A percentile compares a stretch with the other conserved stretches of the same genome.
Evolutionary conservation across 2,113 vertebrate species (phyloP).

Genomic region (Lampris megalopsis): DNA sequence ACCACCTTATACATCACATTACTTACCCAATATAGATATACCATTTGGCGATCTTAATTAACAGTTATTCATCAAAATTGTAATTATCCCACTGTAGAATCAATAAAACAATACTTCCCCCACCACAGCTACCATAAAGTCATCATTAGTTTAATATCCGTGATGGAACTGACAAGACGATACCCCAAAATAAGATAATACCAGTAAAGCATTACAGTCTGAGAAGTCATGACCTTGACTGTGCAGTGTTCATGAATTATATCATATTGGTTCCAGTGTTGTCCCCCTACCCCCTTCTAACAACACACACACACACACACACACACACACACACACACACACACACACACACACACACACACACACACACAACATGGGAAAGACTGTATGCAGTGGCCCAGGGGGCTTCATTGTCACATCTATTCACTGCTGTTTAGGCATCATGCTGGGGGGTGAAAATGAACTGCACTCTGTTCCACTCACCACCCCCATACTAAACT

Average conservation of each 20-base stretch:
- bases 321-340: conserved; percentile 5
- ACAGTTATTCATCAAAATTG: neutral
- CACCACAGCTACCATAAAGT: conserved; percentile 21
- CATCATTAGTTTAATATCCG: conserved; percentile 26
- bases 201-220: conserved; percentile 43
- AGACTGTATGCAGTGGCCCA: conserved; percentile 55
- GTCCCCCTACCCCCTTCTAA: conserved; percentile 16
- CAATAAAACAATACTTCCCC: conserved; percentile 11
- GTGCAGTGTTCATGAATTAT: conserved; percentile 38
- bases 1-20: no score
- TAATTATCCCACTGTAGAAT: conserved; percentile 13
- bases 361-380: conserved; percentile 57
- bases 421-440: conserved; percentile 75
- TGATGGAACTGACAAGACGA: conserved; percentile 43
- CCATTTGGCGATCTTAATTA: no score
- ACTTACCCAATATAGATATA: no score
- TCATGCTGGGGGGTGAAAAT: conserved; percentile 65
- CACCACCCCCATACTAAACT: conserved; percentile 28
- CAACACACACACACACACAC: conserved; percentile 43
- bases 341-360: conserved; percentile 39
- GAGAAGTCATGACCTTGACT: conserved; percentile 62
- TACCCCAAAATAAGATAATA: conserved; percentile 20
- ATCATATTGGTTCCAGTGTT: conserved; percentile 62
- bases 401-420: conserved; percentile 76
- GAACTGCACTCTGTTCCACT: conserved; percentile 48